phyloP scores from a whole-genome alignment of 2,888 invertebrate genomes.

The Gisinianus flammeolus region DNA sequence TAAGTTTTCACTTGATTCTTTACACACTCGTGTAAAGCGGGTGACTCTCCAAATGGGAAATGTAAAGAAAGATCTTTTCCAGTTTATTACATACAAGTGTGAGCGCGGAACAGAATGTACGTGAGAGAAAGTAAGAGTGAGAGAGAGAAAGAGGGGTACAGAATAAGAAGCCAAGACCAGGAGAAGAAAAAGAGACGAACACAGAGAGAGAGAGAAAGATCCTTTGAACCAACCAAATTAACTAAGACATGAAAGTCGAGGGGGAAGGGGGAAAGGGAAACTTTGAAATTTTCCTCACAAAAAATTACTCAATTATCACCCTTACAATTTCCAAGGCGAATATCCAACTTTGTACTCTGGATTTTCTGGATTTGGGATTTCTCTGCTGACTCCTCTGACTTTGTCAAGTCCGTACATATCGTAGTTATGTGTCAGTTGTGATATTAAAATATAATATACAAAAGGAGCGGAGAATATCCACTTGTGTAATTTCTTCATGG shows the following conservation, averaged over 20 bases:
- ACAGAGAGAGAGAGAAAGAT: neutral
- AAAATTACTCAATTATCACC: constrained; percentile 21
- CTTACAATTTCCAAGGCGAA: neutral
- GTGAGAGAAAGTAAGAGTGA: neutral
- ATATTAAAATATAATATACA: no score
- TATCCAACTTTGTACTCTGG: neutral
- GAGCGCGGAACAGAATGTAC: neutral
- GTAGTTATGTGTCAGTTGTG: no score
- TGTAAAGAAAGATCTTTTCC: neutral
- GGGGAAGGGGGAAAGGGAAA: neutral
- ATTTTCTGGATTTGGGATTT: neutral
- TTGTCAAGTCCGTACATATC: neutral
- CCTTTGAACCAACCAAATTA: constrained; percentile 8
- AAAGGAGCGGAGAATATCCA: no score
- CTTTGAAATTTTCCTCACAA: neutral
- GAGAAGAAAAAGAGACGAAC: neutral
- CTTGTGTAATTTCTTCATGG: neutral
- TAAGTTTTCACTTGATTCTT: constrained; percentile 8
- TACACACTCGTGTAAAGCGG: neutral
- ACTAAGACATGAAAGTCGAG: neutral
- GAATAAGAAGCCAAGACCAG: no score
- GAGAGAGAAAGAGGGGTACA: neutral
- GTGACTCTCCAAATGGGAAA: neutral
- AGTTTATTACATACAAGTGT: neutral
- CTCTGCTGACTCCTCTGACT: neutral